Evolutionary conservation across 2,113 vertebrate genomes (phyloP), one percentile per base, ranked within the genome.

Genomic region (Muntiacus muntjak): DNA sequence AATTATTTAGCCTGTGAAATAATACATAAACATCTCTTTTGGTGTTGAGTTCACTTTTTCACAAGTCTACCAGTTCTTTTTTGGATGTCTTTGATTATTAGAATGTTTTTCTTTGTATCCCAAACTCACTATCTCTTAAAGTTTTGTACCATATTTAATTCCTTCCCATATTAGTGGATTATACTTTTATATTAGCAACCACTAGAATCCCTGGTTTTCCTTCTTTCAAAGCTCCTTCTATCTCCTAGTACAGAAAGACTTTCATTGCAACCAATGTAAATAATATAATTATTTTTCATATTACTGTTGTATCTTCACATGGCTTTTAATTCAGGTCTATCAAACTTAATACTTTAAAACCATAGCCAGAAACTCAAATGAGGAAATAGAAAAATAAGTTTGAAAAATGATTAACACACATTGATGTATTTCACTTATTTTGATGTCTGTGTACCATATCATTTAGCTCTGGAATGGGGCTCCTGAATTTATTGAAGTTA

Each of bases 271-370:
- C 40, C n/a, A 84, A 85, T 82, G 50, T 81, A 92, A 96, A 95
- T n/a, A 95, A 60, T 92, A 84, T 5, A 64, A 26, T 96, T 14
- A 60, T 85, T 94, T 92, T 94, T 82, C 21, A 40, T 82, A 52
- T 91, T 93, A 45, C 19, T 95, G 7, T 85, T 93, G 57, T 30
- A 60, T 91, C 28, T 95, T 95, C 40, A 60, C 57, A 76, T 95
- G 54, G 17, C 79, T 97, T 94, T 67, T 92, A 52, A 93, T 93
- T 96, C 45, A 79, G 26, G 9, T 94, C 28, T 93, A 3, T 64
- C 26, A 86, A 43, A 89, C 9, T 81, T 96, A 76, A 86, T 91
- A 94, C 92, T 94, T 90, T 94, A 57, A 97, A 97, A 74, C 28
- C 57, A 30, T 89, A 97, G 19, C 36, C 43, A 97, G 6, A 96